phyloP scores from a whole-genome alignment of 2,113 vertebrate species.

The Malurus elegans region DNA sequence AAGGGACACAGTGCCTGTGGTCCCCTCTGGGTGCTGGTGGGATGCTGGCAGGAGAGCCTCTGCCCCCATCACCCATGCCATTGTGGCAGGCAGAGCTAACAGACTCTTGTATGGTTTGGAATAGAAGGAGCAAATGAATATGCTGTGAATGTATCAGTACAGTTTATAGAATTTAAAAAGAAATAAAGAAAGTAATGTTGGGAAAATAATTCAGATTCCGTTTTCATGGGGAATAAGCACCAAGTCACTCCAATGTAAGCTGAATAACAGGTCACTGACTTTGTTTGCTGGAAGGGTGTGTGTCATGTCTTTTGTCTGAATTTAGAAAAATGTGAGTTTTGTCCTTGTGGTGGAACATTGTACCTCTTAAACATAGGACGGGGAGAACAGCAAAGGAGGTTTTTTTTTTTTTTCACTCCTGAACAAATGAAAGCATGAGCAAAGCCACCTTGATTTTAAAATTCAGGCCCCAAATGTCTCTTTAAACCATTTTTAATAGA shows the following conservation, averaged over 20 bases:
- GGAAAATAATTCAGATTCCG: neutral
- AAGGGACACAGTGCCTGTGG: neutral
- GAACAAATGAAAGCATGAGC: slow-evolving; percentile 53
- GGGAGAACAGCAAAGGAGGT: neutral
- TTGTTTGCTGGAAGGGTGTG: neutral
- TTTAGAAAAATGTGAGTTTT: slow-evolving; percentile 29
- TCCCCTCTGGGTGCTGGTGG: neutral
- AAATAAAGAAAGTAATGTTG: neutral
- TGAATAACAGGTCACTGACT: neutral
- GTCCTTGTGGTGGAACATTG: slow-evolving; percentile 44
- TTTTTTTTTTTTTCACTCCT: neutral
- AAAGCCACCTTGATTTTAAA: slow-evolving; percentile 65
- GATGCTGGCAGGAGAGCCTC: neutral
- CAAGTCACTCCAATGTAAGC: neutral
- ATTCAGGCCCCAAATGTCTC: slow-evolving; percentile 67
- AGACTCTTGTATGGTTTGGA: neutral
- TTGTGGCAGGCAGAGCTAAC: neutral
- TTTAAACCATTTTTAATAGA: slow-evolving; percentile 76
- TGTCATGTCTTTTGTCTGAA: neutral
- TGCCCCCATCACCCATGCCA: neutral
- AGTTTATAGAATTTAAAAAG: neutral
- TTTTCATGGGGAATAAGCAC: neutral
- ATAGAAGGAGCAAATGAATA: neutral
- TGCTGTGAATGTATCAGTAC: neutral
- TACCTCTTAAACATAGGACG: slow-evolving; percentile 3